Evolutionary conservation across 2,888 invertebrate species (phyloP).

Genomic region (Chouioia cunea): DNA sequence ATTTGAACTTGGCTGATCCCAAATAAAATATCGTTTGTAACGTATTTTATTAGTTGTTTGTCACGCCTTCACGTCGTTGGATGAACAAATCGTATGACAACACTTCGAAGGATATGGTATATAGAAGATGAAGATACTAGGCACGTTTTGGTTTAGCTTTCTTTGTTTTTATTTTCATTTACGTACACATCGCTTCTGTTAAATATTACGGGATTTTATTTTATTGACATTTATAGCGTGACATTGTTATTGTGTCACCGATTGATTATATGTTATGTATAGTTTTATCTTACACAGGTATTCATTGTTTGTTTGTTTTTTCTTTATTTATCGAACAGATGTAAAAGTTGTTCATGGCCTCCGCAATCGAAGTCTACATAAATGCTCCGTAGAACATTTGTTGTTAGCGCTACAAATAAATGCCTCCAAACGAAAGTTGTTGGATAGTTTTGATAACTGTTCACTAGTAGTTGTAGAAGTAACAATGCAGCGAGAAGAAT

Average conservation of each 20-base stretch:
- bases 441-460: background rate
- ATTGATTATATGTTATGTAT: conserved; percentile 21
- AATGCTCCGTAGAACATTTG: conserved; percentile 9
- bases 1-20: too few species aligned
- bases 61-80: too few species aligned
- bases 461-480: too few species aligned
- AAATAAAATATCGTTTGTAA: too few species aligned
- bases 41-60: too few species aligned
- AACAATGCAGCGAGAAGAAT: background rate
- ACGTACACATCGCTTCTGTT: conserved; percentile 38
- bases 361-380: conserved; percentile 14
- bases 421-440: background rate
- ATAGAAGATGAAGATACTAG: too few species aligned
- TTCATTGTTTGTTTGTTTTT: background rate
- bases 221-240: conserved; percentile 41
- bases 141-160: conserved; percentile 11
- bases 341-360: conserved; percentile 30
- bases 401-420: background rate
- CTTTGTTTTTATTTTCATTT: conserved; percentile 30
- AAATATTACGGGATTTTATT: conserved; percentile 35
- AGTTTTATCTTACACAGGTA: conserved; percentile 31
- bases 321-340: conserved; percentile 45
- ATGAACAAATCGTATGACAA: too few species aligned
- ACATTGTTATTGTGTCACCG: conserved; percentile 26
- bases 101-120: too few species aligned